Percentiles rank a stretch among this genome's conserved stretches.
Evolutionary conservation across 2,797 vertebrate genomes (phyloP).

Genomic region (Semotilus atromaculatus): DNA sequence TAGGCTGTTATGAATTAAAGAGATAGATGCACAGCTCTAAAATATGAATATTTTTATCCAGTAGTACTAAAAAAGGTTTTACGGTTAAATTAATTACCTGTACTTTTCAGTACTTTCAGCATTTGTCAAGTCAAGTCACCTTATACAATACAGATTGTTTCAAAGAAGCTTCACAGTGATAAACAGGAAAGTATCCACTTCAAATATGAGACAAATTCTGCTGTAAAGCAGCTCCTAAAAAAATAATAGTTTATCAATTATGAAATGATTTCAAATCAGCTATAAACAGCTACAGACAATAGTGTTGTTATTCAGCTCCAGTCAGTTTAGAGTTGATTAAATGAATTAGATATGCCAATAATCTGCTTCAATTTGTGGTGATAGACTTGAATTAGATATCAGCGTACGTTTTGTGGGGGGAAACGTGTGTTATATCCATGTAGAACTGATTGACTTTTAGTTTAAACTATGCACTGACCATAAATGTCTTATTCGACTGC

Average conservation of each 20-base stretch:
- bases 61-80: neutral
- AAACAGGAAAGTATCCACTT: neutral
- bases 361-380: neutral
- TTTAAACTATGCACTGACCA: neutral
- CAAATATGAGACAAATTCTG: neutral
- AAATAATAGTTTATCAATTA: neutral
- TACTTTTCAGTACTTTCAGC: neutral
- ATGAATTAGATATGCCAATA: neutral
- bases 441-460: neutral
- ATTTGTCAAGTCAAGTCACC: neutral
- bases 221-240: neutral
- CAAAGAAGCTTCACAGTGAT: neutral
- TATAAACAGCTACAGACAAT: neutral
- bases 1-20: conserved; percentile 20
- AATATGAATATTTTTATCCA: conserved; percentile 2
- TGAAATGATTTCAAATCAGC: neutral
- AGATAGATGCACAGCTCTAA: neutral
- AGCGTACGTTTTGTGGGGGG: neutral
- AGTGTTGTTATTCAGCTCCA: neutral
- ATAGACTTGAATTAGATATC: neutral
- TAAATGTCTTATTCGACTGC: neutral
- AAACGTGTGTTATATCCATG: neutral
- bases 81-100: neutral
- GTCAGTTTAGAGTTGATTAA: neutral
- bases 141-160: too few relatives aligned